Base-by-base conservation (phyloP, 2,797 vertebrate genomes). In the Sus cebifrons region DNA sequence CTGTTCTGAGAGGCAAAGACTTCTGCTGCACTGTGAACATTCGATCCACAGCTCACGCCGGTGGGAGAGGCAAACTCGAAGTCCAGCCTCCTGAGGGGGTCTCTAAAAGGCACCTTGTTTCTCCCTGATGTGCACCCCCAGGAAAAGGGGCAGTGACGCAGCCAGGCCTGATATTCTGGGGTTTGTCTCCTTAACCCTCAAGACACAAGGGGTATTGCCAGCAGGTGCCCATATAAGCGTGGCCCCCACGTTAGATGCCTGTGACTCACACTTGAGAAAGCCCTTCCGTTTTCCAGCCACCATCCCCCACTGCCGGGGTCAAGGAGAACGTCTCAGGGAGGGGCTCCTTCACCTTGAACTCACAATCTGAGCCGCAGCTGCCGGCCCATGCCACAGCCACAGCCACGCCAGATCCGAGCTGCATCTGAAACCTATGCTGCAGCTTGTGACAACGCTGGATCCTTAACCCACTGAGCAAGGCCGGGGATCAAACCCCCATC, bases 321-420 rank as follows among this genome's bases (percentile, higher is more conserved):
- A 54, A 49, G 32, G 40, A 52, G 44, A 64, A 20, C 3, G 74
- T 32, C 67, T 52, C 10, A 6, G 10, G 5, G 18, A 62, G 27
- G 56, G 4, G 14, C 25, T 18, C 0, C 14, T 11, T 77, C 29
- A 40, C 13, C 68, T 17, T 40, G 4, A 65, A 18, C 0, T 3
- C 21, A 49, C 44, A 49, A 10, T 49, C 44, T 10, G 44, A 49
- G 44, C 44, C 44, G 44, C 44, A 49, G 44, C 44, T 49, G 44
- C 44, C 9, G 44, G 44, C 44, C 9, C 44, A 10, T 49, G 44
- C 44, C 44, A 49, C 44, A 49, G 44, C 44, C 44, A 49, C 44
- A 49, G 44, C 44, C 6, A 49, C 6, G 44, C 44, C 44, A 49
- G 44, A 49, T 49, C 44, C 44, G 44, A 49, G 44, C 44, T 49